Evolutionary conservation across 2,797 vertebrate genomes (phyloP), one percentile per base, ranked within the genome.

Genomic region (Falco berigora): DNA sequence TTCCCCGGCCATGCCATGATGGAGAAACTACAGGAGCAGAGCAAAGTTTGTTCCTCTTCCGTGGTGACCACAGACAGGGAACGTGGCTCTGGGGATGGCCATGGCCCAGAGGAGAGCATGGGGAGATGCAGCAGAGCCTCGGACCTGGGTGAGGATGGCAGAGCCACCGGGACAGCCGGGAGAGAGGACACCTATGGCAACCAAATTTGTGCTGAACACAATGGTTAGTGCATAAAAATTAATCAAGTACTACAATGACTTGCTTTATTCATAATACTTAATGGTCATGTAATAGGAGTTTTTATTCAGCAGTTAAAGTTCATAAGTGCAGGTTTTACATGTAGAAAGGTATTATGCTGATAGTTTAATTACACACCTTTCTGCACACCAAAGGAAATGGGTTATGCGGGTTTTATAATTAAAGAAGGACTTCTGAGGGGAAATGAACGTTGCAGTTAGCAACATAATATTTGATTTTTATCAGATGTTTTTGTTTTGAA

Each of bases 251-350:
- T 97, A 97, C 96, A 97, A 97, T 98, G 98, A 98, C 98, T 98
- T 97, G 97, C 97, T 98, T 98, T 98, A 98, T 98, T 98, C 98
- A 98, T 98, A 98, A 98, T 97, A 98, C 95, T 98, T 98, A 98
- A 98, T 98, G 98, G 98, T 98, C 98, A 98, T 98, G 98, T 98
- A 98, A 98, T 98, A 98, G 98, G 98, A 98, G 98, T 98, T 98
- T 98, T 98, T 98, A 98, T 98, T 98, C 98, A 97, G 98, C 98
- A 98, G 98, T 98, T 98, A 98, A 98, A 98, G 98, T 98, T 98
- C 98, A 96, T 98, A 98, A 98, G 98, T 98, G 97, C 86, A 81
- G 97, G 97, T 98, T 98, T 98, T 98, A 98, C 98, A 98, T 97
- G 98, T 96, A 98, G 97, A 98, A 98, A 97, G 97, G 98, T 98